Percentiles rank a stretch among this genome's conserved stretches.
Evolutionary conservation across 2,888 invertebrate species (phyloP).

Genomic region (Ennomos quercinarius): DNA sequence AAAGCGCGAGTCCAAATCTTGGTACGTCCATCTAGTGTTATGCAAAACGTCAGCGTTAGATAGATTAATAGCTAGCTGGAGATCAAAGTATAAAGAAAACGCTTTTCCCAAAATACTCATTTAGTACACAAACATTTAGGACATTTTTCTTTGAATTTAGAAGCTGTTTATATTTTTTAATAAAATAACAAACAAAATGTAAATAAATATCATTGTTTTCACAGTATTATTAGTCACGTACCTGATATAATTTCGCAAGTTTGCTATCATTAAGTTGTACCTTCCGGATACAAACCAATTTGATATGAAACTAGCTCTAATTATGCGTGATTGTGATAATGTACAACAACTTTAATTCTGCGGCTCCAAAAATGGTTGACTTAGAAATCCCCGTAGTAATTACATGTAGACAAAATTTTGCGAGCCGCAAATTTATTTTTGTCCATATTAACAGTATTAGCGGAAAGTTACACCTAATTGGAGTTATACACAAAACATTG

Average conservation of each 20-base stretch:
- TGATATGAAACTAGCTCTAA: conserved; percentile 5
- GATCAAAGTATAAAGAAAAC: too few relatives aligned
- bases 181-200: too few relatives aligned
- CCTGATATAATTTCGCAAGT: conserved; percentile 3
- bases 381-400: conserved; percentile 26
- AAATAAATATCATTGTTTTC: too few relatives aligned
- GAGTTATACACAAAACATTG: conserved; percentile 45
- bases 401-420: conserved; percentile 26
- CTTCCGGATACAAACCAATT: conserved; percentile 14
- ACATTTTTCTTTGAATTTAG: too few relatives aligned
- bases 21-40: too few relatives aligned
- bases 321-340: conserved; percentile 27
- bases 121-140: too few relatives aligned
- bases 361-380: conserved; percentile 29
- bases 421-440: conserved; percentile 36
- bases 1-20: too few relatives aligned
- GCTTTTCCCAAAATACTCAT: too few relatives aligned
- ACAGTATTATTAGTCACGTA: not conserved
- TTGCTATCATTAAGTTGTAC: not conserved
- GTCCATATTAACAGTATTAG: conserved; percentile 43
- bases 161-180: too few relatives aligned
- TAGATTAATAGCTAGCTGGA: too few relatives aligned
- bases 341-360: conserved; percentile 35
- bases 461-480: conserved; percentile 44
- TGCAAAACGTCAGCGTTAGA: too few relatives aligned